phyloP scores from a whole-genome alignment of 2,888 invertebrate genomes.

The Pycnomerus fuliginosus region DNA sequence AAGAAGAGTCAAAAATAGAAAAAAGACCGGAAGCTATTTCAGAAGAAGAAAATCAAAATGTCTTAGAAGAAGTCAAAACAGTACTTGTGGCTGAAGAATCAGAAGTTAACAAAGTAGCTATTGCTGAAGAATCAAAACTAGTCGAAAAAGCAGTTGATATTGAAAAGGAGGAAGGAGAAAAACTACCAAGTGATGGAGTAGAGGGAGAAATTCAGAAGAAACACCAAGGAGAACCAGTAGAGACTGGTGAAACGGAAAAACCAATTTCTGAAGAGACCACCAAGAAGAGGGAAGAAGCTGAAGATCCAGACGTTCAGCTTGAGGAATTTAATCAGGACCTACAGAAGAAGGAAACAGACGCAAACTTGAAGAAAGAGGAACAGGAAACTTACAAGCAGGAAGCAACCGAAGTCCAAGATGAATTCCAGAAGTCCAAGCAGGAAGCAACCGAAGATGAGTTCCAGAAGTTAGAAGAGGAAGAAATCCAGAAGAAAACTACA shows the following conservation, averaged over 20 bases:
- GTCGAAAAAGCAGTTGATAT: conserved; percentile 27
- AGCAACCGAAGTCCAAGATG: too few species aligned
- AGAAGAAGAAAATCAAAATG: conserved; percentile 17
- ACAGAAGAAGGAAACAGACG: too few species aligned
- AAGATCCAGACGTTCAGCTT: too few species aligned
- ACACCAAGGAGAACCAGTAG: neutral
- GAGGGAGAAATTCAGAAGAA: neutral
- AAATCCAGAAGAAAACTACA: too few species aligned
- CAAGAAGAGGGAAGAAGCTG: neutral
- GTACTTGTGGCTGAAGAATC: conserved; percentile 46
- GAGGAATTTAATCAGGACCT: too few species aligned
- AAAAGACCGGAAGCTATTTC: neutral
- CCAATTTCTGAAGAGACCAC: conserved; percentile 2
- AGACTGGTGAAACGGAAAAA: neutral
- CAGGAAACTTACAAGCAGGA: too few species aligned
- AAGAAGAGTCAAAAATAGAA: too few species aligned
- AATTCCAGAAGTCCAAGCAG: too few species aligned
- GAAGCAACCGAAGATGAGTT: too few species aligned
- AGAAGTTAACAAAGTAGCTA: conserved; percentile 29
- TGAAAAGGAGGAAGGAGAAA: neutral
- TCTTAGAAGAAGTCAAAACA: conserved; percentile 34
- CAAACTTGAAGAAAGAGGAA: too few species aligned
- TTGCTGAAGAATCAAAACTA: too few species aligned
- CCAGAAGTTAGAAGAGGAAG: too few species aligned
- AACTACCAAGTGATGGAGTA: neutral